These are phyloP conservation scores for Saccopteryx leptura DNA, from an alignment of 2,113 vertebrate genomes.

Conservation along the genomic window DNA sequence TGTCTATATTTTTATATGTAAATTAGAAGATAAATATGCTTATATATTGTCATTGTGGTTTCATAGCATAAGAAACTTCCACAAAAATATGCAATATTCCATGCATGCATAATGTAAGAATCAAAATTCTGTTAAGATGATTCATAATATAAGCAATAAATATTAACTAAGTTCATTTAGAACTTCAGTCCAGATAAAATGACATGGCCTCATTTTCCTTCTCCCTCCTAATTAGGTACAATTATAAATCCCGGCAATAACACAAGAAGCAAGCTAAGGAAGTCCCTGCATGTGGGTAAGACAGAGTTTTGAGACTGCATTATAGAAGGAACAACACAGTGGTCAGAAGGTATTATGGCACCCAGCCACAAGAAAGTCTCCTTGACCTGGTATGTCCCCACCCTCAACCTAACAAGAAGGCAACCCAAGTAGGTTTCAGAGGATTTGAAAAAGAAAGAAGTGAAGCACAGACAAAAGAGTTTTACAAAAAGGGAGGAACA, in stretches of 20 bases:
- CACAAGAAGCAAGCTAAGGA: neutral
- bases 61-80: neutral
- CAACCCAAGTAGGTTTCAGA: neutral
- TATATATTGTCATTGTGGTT: neutral
- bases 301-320: neutral
- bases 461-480: too few species aligned
- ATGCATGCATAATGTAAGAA: neutral
- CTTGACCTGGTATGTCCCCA: neutral
- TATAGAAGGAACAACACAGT: neutral
- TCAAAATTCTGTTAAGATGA: neutral
- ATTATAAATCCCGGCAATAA: neutral
- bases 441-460: too few species aligned
- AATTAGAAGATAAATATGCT: neutral
- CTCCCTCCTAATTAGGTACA: neutral
- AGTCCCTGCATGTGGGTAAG: neutral
- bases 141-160: neutral
- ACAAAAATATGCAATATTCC: neutral
- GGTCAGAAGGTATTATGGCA: fast-evolving
- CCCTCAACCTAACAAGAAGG: neutral
- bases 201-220: neutral
- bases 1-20: neutral
- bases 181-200: neutral
- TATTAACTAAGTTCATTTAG: neutral
- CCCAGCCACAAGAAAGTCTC: neutral
- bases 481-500: too few species aligned